phyloP scores from a whole-genome alignment of 2,797 vertebrate genomes.

The Cichlasoma orientale region DNA sequence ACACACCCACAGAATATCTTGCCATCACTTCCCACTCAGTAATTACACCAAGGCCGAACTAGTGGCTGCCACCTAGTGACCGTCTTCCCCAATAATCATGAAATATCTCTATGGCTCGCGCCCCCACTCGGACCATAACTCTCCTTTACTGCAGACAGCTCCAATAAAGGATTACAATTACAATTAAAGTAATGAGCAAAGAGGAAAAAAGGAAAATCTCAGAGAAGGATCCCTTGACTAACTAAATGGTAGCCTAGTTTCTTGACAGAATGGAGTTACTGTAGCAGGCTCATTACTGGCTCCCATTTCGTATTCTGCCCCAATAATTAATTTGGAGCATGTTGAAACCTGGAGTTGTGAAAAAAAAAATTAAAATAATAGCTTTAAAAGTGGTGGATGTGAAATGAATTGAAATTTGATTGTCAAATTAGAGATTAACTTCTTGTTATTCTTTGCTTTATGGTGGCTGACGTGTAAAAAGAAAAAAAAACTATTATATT shows the following conservation, averaged over 20 bases:
- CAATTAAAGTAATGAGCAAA: slow-evolving; percentile 88
- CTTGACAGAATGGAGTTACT: slow-evolving; percentile 77
- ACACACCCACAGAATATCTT: slow-evolving; percentile 34
- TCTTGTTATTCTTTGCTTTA: slow-evolving; percentile 62
- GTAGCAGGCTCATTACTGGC: slow-evolving; percentile 74
- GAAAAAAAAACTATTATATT: background rate
- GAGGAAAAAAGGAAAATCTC: slow-evolving; percentile 78
- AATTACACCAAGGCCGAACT: slow-evolving; percentile 77
- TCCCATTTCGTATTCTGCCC: slow-evolving; percentile 70
- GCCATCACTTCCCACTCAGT: slow-evolving; percentile 72
- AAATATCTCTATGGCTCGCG: slow-evolving; percentile 80
- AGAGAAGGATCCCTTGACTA: slow-evolving; percentile 78
- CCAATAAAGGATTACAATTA: slow-evolving; percentile 87
- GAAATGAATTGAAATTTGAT: slow-evolving; percentile 61
- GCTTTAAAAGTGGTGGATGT: slow-evolving; percentile 66
- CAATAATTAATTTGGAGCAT: slow-evolving; percentile 78
- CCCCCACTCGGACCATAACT: slow-evolving; percentile 82
- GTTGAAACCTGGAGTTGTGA: slow-evolving; percentile 70
- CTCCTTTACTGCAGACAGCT: slow-evolving; percentile 84
- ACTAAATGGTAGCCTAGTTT: slow-evolving; percentile 81
- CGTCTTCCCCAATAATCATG: slow-evolving; percentile 85
- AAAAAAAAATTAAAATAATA: slow-evolving; percentile 72
- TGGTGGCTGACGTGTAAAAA: background rate
- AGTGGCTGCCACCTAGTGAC: slow-evolving; percentile 85
- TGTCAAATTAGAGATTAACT: slow-evolving; percentile 39